Evolutionary conservation across 2,113 vertebrate genomes (phyloP).

Genomic region (Hippocampus guttulatus): DNA sequence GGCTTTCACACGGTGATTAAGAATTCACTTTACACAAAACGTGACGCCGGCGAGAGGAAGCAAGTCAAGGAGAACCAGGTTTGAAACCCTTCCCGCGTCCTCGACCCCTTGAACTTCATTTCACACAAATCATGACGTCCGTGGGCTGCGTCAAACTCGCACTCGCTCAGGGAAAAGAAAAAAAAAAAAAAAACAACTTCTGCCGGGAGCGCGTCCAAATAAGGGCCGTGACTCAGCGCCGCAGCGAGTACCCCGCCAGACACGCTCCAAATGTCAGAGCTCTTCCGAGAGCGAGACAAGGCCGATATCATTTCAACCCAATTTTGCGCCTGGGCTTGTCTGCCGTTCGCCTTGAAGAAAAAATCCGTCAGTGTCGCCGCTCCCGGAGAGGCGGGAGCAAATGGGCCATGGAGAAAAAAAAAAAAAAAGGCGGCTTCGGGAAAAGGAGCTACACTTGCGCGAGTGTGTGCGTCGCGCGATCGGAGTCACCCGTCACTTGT

Average conservation of each 20-base stretch:
- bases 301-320: slow-evolving; percentile 60
- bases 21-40: not conserved
- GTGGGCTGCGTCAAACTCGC: not conserved
- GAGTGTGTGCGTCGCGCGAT: slow-evolving; percentile 4
- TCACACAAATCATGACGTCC: not conserved
- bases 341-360: slow-evolving; percentile 49
- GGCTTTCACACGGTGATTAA: no score
- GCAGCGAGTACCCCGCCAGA: slow-evolving; percentile 35
- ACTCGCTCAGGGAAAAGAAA: not conserved
- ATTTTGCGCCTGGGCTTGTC: slow-evolving; percentile 56
- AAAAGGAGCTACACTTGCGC: slow-evolving; percentile 17
- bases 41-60: not conserved
- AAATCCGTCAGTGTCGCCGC: slow-evolving; percentile 59
- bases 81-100: not conserved
- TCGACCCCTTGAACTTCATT: not conserved
- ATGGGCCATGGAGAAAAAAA: slow-evolving; percentile 55
- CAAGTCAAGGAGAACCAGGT: not conserved
- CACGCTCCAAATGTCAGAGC: slow-evolving; percentile 59
- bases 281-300: slow-evolving; percentile 50
- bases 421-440: slow-evolving; percentile 45
- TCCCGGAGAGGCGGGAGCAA: slow-evolving; percentile 43
- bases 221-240: slow-evolving; percentile 41
- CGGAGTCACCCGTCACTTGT: slow-evolving; percentile 46
- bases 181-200: not conserved
- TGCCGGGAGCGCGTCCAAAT: slow-evolving; percentile 35